Evolutionary conservation across 1,140 invertebrate species (phyloP), one percentile per base, ranked within the genome.

Genomic region (Drosophila mauritiana): DNA sequence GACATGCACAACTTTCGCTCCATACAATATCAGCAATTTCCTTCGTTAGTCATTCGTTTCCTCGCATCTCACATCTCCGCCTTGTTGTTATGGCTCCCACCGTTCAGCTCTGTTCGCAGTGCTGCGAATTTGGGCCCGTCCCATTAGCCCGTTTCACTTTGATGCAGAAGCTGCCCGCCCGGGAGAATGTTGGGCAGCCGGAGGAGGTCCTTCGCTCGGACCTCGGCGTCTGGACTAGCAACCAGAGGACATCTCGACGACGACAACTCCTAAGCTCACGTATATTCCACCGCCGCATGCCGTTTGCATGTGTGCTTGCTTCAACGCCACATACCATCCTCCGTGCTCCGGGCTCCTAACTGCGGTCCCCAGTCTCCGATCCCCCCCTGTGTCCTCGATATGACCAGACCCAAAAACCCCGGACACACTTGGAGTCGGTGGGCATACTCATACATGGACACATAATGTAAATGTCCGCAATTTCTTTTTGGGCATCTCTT

Each of bases 401-500:
- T 20, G 15, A 15, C 7, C 40, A 20, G 42, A 17, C 42, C 42
- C 37, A 42, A 68, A 58, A 58, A 27, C 20, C 69, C 40, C 48
- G 56, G 49, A 73, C 70, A 73, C 64, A 68, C 64, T 73, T 61
- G 15, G 59, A 63, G 51, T 63, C 49, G 59, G 68, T 61, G 63
- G 63, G 63, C 68, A 72, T 57, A 76, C 73, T 73, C 82, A 88
- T 73, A 88, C 85, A 85, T 72, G 80, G 73, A 89, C 85, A 89
- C 84, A 89, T 89, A 89, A 89, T 89, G 84, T 89, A 91, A 91
- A 89, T 85, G 88, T 86, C 86, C 80, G 80, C 90, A 91, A 91
- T 91, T 91, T 88, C 90, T 91, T 89, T 91, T 91, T 90, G 90
- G 90, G 78, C 80, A 91, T 90, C 90, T 91, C 89, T 84, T 85